phyloP scores from a whole-genome alignment of 2,888 invertebrate species.

The Pyrocoelia pectoralis region DNA sequence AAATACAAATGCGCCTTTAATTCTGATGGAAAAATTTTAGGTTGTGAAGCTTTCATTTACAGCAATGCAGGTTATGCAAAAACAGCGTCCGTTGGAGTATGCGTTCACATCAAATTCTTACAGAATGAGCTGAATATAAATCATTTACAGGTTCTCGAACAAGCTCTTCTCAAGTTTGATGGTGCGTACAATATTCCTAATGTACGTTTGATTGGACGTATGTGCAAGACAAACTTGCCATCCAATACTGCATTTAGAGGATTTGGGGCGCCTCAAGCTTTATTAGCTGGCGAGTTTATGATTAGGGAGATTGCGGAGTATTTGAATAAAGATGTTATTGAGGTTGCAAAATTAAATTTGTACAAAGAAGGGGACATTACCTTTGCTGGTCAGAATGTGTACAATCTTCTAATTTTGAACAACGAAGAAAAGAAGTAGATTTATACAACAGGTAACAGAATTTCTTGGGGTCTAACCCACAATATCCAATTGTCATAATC shows the following conservation, averaged over 20 bases:
- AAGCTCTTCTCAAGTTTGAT: constrained; percentile 84
- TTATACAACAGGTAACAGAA: constrained; percentile 81
- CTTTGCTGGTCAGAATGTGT: constrained; percentile 87
- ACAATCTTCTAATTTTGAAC: constrained; percentile 68
- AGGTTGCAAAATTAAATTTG: constrained; percentile 79
- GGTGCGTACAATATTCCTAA: constrained; percentile 85
- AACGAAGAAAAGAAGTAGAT: constrained; percentile 67
- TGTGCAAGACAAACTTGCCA: constrained; percentile 88
- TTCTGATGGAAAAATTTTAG: constrained; percentile 77
- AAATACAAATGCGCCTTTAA: constrained; percentile 86
- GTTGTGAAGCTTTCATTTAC: constrained; percentile 76
- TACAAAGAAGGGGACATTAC: constrained; percentile 81
- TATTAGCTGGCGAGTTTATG: constrained; percentile 85
- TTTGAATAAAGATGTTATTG: constrained; percentile 69
- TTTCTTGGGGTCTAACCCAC: too few species aligned
- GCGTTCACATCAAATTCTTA: too few species aligned
- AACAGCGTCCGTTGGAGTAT: too few species aligned
- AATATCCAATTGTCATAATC: too few species aligned
- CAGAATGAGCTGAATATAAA: too few species aligned
- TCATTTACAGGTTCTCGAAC: constrained; percentile 72
- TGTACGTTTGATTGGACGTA: constrained; percentile 72
- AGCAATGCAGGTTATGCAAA: constrained; percentile 21
- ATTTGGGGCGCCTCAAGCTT: constrained; percentile 91
- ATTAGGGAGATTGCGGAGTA: constrained; percentile 78
- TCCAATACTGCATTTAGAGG: constrained; percentile 95